A percentile compares a stretch with the other conserved stretches of the same genome.
Conservation (phyloP, 2,888 invertebrate genomes). For the Mylabris sibirica region DNA sequence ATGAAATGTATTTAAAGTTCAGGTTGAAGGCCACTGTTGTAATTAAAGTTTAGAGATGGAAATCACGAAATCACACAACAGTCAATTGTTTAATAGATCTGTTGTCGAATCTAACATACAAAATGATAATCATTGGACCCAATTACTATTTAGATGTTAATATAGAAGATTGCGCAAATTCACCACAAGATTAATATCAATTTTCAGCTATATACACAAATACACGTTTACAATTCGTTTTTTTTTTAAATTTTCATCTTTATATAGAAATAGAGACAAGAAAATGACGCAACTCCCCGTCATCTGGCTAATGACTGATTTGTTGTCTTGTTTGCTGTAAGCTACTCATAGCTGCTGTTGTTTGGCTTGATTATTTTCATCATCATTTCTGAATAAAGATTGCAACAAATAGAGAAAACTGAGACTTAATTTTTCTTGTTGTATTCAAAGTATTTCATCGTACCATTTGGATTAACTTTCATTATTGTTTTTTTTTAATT, state of each 20-base stretch:
- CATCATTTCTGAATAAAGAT: not conserved
- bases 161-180: not conserved
- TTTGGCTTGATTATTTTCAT: not conserved
- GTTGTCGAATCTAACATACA: no score
- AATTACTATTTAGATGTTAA: not conserved
- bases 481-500: not conserved
- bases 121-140: not conserved
- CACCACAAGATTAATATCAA: not conserved
- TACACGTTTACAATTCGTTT: not conserved
- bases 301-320: not conserved
- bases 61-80: slow-evolving; percentile 36
- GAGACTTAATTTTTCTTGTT: not conserved
- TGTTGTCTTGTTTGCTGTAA: not conserved
- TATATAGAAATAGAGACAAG: not conserved
- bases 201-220: not conserved
- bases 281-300: not conserved
- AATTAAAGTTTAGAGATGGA: slow-evolving; percentile 48
- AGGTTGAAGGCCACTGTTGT: slow-evolving; percentile 50
- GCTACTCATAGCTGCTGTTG: not conserved
- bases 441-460: not conserved
- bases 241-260: not conserved
- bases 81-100: not conserved
- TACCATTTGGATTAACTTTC: not conserved
- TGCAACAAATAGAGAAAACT: not conserved
- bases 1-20: slow-evolving; percentile 48